Percentiles rank a stretch among this genome's conserved stretches.
These are phyloP conservation scores for Melieria omissa DNA, from an alignment of 2,888 invertebrate species.

Conservation along the genomic window DNA sequence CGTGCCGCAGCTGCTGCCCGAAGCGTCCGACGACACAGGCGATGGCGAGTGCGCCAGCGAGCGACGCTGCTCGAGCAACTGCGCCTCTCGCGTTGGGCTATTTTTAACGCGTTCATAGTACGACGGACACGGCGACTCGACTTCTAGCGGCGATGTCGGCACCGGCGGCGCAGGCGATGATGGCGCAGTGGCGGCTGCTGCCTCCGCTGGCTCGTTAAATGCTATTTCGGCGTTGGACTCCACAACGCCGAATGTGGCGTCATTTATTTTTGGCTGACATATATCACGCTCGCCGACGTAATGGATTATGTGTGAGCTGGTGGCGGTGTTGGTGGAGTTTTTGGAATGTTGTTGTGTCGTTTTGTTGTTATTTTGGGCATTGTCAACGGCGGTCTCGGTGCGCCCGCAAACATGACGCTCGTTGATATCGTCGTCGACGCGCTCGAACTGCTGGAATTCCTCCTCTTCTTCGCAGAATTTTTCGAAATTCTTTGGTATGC, in stretches of 20 bases:
- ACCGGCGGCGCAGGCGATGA: slow-evolving; percentile 20
- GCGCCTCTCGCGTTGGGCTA: slow-evolving; percentile 50
- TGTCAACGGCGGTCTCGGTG: no score
- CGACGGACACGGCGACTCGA: slow-evolving; percentile 34
- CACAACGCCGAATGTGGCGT: slow-evolving; percentile 43
- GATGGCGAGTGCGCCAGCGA: slow-evolving; percentile 55
- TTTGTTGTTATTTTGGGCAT: slow-evolving; percentile 17
- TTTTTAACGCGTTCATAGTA: slow-evolving; percentile 50
- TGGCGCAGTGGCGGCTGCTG: slow-evolving; percentile 7
- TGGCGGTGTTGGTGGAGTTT: slow-evolving; percentile 23
- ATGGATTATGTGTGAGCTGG: slow-evolving; percentile 46
- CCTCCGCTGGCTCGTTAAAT: not conserved
- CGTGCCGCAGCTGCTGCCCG: slow-evolving; percentile 47
- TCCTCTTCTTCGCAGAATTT: slow-evolving; percentile 66
- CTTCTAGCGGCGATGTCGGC: slow-evolving; percentile 31
- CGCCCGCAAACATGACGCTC: no score
- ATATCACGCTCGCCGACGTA: slow-evolving; percentile 48
- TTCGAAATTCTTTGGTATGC: slow-evolving; percentile 67
- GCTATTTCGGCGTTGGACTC: slow-evolving; percentile 27
- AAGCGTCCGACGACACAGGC: slow-evolving; percentile 55
- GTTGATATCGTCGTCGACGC: not conserved
- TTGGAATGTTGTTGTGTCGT: slow-evolving; percentile 33
- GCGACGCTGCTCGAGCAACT: slow-evolving; percentile 16
- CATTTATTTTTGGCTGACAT: slow-evolving; percentile 58
- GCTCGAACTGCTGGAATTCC: slow-evolving; percentile 46